Evolutionary conservation across 2,113 vertebrate species (phyloP).

Genomic region (Romanogobio albipinnatus): DNA sequence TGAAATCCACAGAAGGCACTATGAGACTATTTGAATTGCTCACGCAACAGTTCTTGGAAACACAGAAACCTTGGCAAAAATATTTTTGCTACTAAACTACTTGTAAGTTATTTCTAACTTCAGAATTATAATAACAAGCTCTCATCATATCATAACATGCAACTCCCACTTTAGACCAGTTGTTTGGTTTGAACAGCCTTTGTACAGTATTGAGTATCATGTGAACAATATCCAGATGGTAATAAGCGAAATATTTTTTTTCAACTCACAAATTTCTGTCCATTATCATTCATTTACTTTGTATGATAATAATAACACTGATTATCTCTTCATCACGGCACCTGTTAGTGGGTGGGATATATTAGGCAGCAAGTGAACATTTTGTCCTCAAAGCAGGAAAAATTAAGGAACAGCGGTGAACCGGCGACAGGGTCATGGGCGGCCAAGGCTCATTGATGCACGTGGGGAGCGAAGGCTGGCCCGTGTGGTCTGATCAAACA

Average conservation of each 20-base stretch:
- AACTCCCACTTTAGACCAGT: neutral
- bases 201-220: neutral
- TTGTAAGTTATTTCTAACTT: no score
- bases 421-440: no score
- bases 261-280: neutral
- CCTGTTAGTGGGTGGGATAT: no score
- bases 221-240: neutral
- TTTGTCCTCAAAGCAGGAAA: no score
- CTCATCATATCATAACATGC: neutral
- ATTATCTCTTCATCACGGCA: no score
- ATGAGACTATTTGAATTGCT: conserved; percentile 15
- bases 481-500: no score
- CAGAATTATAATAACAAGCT: neutral
- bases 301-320: no score
- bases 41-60: conserved; percentile 1
- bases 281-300: neutral
- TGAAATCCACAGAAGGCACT: neutral
- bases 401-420: no score
- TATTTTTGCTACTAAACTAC: neutral
- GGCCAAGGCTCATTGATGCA: no score
- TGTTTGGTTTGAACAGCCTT: neutral
- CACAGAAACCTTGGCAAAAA: neutral
- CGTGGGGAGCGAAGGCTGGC: no score
- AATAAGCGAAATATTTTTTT: neutral
- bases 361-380: no score